Evolutionary conservation across 2,888 invertebrate genomes (phyloP), one percentile per base, ranked within the genome.

Genomic region (Tipula helvola): DNA sequence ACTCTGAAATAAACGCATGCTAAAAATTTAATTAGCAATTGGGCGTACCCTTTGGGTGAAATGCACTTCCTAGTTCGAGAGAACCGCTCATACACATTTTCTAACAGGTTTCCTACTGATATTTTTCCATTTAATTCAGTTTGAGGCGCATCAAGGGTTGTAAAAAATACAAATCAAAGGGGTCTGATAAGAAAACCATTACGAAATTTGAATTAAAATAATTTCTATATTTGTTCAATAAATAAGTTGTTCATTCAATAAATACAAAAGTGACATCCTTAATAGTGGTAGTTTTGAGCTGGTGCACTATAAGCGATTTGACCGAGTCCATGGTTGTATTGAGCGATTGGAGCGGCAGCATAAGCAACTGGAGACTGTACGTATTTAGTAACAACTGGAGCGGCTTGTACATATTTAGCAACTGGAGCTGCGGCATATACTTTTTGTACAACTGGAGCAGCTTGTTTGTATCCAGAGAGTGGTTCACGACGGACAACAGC

Each of bases 401-500:
- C 86, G 39, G 39, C 5, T 12, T 0, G 89, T 89, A 83, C 89
- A 86, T 57, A 88, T 44, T 5, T 41, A 2, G 86, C n/a, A 87
- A 84, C 39, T 84, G 84, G 84, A 4, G 84, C 84, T 8, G 84
- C 36, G 5, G 36, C 36, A 36, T 83, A 83, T 2, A 57, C 52
- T 71, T 71, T 71, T 39, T 84, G 36, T 36, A 41, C 84, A 84
- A 84, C 84, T 84, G 84, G 84, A 28, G 85, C 85, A 13, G 91
- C 90, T 0, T 91, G 91, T 4, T 90, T 91, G 41, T 41, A 42
- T 8, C 41, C 85, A 0, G 41, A 85, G 36, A 91, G 90, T 0
- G 92, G 92, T 88, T 93, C 93, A 87, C 92, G 93, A 88, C 92
- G 92, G 3, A 93, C 93, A 47, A 93, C 91, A 36, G 93, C 93